Evolutionary conservation across 2,797 vertebrate species (phyloP).

Genomic region (Sebastes diaconus): DNA sequence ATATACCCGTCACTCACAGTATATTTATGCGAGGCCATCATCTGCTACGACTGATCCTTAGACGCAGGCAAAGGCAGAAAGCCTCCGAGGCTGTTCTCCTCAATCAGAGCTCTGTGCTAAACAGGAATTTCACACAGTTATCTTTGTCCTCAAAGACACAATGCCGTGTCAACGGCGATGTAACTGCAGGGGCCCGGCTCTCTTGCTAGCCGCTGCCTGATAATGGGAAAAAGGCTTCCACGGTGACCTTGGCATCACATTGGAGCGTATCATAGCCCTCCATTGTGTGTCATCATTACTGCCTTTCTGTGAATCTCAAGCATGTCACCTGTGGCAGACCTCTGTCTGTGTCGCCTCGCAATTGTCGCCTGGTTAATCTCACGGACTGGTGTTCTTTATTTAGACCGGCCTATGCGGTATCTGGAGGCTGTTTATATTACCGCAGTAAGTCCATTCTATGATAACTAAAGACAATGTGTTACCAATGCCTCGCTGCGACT

Average conservation of each 20-base stretch:
- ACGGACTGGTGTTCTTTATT: slow-evolving; percentile 72
- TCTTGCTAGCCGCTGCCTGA: slow-evolving; percentile 45
- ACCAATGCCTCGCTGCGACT: slow-evolving; percentile 43
- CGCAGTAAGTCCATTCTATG: slow-evolving; percentile 47
- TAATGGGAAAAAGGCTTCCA: slow-evolving; percentile 49
- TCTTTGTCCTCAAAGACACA: slow-evolving; percentile 78
- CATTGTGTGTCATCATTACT: slow-evolving; percentile 58
- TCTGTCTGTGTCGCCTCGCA: slow-evolving; percentile 58
- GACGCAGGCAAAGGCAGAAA: slow-evolving; percentile 26
- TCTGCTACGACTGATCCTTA: slow-evolving; percentile 52
- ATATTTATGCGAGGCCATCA: slow-evolving; percentile 50
- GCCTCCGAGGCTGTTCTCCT: slow-evolving; percentile 56
- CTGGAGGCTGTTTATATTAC: slow-evolving; percentile 54
- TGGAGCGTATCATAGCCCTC: slow-evolving; percentile 27
- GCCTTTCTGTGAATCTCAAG: slow-evolving; percentile 61
- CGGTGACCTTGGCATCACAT: slow-evolving; percentile 65
- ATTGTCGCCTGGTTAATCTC: slow-evolving; percentile 75
- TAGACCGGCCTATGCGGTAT: slow-evolving; percentile 65
- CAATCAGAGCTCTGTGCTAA: slow-evolving; percentile 57
- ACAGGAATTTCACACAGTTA: slow-evolving; percentile 80
- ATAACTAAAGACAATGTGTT: slow-evolving; percentile 63
- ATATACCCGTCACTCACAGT: slow-evolving; percentile 27
- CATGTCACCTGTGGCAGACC: slow-evolving; percentile 74
- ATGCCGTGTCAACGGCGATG: slow-evolving; percentile 65
- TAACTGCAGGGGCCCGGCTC: slow-evolving; percentile 34